These are phyloP conservation scores for Macropis europaea DNA, from an alignment of 2,888 invertebrate species.

Conservation along the genomic window DNA sequence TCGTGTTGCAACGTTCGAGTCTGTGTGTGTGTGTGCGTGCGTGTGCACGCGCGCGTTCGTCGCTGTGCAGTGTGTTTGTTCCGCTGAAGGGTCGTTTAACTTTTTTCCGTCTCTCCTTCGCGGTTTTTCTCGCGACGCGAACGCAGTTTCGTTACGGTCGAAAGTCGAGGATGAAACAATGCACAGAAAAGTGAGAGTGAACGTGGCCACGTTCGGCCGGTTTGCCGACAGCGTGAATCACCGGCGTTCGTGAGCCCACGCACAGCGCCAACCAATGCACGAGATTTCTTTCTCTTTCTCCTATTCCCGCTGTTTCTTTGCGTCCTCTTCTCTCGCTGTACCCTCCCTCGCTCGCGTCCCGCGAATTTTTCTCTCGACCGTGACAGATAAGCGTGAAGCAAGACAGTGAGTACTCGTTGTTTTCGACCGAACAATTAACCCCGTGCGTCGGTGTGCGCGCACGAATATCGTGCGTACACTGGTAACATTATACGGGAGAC, in stretches of 20 bases:
- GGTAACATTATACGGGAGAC: constrained; percentile 16
- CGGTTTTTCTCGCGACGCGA: no score
- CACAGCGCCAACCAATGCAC: constrained; percentile 45
- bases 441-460: background rate
- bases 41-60: constrained; percentile 3
- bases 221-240: constrained; percentile 70
- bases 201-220: constrained; percentile 64
- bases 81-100: constrained; percentile 20
- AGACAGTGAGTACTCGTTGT: constrained; percentile 44
- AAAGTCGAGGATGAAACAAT: constrained; percentile 53
- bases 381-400: constrained; percentile 35
- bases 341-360: constrained; percentile 1
- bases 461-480: background rate
- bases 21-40: constrained; percentile 19
- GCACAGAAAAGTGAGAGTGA: constrained; percentile 69
- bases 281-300: constrained; percentile 36
- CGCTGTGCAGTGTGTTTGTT: constrained; percentile 26
- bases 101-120: background rate
- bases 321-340: constrained; percentile 20
- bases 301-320: constrained; percentile 10
- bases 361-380: constrained; percentile 13
- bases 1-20: no score
- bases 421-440: constrained; percentile 22
- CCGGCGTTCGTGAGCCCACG: constrained; percentile 63
- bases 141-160: no score